Conservation (phyloP, 2,113 vertebrate species). For the Ageneiosus marmoratus region DNA sequence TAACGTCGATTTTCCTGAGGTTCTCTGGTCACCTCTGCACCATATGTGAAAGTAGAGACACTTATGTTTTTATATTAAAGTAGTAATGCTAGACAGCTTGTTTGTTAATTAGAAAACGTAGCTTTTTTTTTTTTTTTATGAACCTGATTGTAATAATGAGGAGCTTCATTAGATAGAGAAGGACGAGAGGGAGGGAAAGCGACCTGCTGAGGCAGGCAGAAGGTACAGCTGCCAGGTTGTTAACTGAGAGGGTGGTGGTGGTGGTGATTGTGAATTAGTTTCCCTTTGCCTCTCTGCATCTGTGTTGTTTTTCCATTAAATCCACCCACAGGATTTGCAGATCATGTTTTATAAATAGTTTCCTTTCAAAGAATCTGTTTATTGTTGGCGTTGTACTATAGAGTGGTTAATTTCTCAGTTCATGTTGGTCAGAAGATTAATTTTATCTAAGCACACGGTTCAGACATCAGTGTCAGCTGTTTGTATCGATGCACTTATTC, state of each 20-base stretch:
- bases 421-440: background rate
- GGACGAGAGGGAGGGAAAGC: background rate
- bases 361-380: background rate
- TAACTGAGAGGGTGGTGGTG: background rate
- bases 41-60: background rate
- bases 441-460: background rate
- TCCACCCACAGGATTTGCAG: background rate
- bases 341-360: background rate
- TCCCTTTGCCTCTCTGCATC: background rate
- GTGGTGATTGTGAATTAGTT: background rate
- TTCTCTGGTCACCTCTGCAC: background rate
- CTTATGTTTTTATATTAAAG: background rate
- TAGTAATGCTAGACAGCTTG: background rate
- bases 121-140: too few species aligned
- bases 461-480: background rate
- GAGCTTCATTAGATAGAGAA: background rate
- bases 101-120: background rate
- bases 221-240: constrained; percentile 11
- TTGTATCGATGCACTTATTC: background rate
- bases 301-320: background rate
- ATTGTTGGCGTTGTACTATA: background rate
- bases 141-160: background rate
- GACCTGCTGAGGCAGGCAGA: background rate
- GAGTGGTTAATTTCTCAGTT: too few species aligned
- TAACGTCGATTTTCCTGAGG: background rate